Conservation (phyloP, 2,888 invertebrate species). For the Cryptophagus acutangulus region DNA sequence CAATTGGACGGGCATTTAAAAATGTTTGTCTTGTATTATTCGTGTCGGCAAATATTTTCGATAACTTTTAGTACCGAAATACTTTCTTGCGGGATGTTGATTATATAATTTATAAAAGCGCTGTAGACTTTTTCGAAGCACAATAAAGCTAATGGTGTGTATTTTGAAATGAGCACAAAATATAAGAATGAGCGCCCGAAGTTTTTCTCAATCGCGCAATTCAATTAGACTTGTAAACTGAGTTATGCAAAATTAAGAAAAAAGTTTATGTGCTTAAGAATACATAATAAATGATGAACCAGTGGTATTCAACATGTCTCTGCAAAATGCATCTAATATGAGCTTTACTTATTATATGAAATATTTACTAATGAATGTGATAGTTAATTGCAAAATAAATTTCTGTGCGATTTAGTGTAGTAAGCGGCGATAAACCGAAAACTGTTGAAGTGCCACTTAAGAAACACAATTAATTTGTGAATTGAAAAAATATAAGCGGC, state of each 20-base stretch:
- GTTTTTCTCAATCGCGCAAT: conserved; percentile 38
- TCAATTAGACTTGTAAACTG: conserved; percentile 40
- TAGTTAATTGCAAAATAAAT: neutral
- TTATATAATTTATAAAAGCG: no score
- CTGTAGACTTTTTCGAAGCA: conserved; percentile 14
- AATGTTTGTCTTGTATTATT: no score
- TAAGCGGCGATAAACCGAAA: neutral
- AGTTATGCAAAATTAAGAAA: conserved; percentile 38
- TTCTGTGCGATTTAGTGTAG: neutral
- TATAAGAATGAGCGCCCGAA: conserved; percentile 30
- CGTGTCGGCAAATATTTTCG: conserved; percentile 1
- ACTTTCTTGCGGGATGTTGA: neutral
- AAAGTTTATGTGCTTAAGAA: conserved; percentile 39
- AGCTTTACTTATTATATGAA: neutral
- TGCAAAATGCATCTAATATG: neutral
- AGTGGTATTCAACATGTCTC: neutral
- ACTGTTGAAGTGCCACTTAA: conserved; percentile 16
- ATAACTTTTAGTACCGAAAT: neutral
- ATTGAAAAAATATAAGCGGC: conserved; percentile 42
- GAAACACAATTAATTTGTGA: conserved; percentile 31
- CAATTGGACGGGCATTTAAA: no score
- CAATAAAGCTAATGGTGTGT: conserved; percentile 27
- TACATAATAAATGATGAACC: no score
- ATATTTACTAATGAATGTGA: neutral
- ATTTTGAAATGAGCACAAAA: conserved; percentile 25